phyloP scores from a whole-genome alignment of 2,888 invertebrate genomes.

The Achlya flavicornis region DNA sequence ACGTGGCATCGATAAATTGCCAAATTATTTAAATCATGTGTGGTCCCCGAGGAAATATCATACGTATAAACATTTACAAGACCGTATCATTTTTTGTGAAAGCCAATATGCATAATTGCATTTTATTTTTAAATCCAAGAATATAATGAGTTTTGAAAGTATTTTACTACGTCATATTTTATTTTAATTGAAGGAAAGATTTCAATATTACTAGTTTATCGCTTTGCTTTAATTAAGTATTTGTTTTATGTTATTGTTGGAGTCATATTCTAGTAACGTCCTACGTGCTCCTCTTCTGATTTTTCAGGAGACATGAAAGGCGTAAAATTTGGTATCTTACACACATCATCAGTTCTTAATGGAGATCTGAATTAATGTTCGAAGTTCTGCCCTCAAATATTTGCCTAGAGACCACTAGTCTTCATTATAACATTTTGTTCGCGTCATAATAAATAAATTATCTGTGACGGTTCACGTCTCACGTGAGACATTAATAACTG shows the following conservation, averaged over 20 bases:
- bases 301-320: constrained; percentile 52
- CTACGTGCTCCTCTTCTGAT: constrained; percentile 48
- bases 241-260: not conserved
- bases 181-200: constrained; percentile 6
- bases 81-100: constrained; percentile 31
- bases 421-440: constrained; percentile 45
- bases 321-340: constrained; percentile 51
- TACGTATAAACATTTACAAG: constrained; percentile 34
- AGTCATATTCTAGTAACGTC: constrained; percentile 38
- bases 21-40: constrained; percentile 70
- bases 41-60: constrained; percentile 43
- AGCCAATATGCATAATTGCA: constrained; percentile 34
- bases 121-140: constrained; percentile 25
- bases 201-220: not conserved
- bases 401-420: constrained; percentile 57
- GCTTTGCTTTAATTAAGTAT: not conserved
- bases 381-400: constrained; percentile 57
- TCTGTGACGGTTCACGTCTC: constrained; percentile 56
- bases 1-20: constrained; percentile 61
- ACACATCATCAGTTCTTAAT: constrained; percentile 46
- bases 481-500: constrained; percentile 71
- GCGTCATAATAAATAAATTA: constrained; percentile 58
- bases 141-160: constrained; percentile 6
- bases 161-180: constrained; percentile 2
- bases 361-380: constrained; percentile 59